Evolutionary conservation across 2,888 invertebrate genomes (phyloP), one percentile per base, ranked within the genome.

Genomic region (Caenorhabditis zanzibari): DNA sequence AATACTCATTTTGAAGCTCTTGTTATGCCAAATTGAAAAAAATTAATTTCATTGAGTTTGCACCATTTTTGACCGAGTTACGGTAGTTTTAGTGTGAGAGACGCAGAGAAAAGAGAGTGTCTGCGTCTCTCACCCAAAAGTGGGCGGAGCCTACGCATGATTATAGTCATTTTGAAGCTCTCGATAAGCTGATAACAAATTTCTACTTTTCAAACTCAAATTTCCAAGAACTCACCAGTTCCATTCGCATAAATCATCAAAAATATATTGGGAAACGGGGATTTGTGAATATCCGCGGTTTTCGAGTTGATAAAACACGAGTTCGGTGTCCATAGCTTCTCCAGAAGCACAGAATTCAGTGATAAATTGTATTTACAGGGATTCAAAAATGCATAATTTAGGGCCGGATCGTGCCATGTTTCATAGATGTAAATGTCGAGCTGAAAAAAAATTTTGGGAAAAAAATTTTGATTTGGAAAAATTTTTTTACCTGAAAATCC

Each of bases 41-140:
- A 14, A 49, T 6, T 22, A 7, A 6, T 59, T 32, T 22, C 16
- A 95, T 95, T 0, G 96, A 95, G 38, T 38, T 38, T 12, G 2
- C 10, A 38, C 12, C 38, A 38, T 2, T 10, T 10, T 12, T 12
- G 10, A 6, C 6, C 5, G 12, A 38, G 38, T 38, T 38, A 10
- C 12, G 2, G 12, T 10, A 38, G 10, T 38, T 38, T 38, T 38
- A 38, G 10, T 38, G 38, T 12, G 2, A 38, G 38, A 38, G 38
- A 38, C 32, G 38, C 38, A 38, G 38, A 38, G 38, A 38, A 38
- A 12, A 6, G 38, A 38, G 38, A 10, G 38, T 38, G 10, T 38
- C 12, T 38, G 38, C 7, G 12, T 12, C 38, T 12, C 38, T n/a
- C n/a, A n/a, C n/a, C 12, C 10, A 10, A 38, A 38, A 38, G 7